Evolutionary conservation across 2,888 invertebrate genomes (phyloP).

Genomic region (Amorpha juglandis): DNA sequence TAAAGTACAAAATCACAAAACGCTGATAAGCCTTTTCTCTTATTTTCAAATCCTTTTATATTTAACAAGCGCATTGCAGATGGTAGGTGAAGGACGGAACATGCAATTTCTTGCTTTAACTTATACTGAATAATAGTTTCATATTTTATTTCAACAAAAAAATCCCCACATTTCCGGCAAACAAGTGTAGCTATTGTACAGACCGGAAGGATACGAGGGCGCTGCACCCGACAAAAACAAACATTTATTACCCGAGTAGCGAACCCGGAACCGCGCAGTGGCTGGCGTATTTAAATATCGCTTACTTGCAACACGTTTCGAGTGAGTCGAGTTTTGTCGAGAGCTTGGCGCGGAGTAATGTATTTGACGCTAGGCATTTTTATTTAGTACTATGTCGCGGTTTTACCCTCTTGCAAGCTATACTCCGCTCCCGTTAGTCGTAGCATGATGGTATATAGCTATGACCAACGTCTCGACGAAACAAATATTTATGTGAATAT

Average conservation of each 20-base stretch:
- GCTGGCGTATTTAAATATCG: slow-evolving; percentile 22
- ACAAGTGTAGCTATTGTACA: slow-evolving; percentile 19
- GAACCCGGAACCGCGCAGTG: slow-evolving; percentile 26
- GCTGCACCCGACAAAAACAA: slow-evolving; percentile 24
- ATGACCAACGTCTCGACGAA: too few species aligned
- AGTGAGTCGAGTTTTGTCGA: background rate
- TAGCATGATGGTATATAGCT: too few species aligned
- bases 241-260: slow-evolving; percentile 28
- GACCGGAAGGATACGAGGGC: slow-evolving; percentile 23
- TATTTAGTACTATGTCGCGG: background rate
- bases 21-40: background rate
- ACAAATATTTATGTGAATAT: too few species aligned
- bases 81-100: slow-evolving; percentile 1
- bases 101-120: background rate
- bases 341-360: background rate
- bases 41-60: background rate
- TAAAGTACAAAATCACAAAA: too few species aligned
- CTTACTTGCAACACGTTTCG: slow-evolving; percentile 22
- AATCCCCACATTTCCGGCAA: background rate
- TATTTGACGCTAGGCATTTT: background rate
- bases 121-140: slow-evolving; percentile 7
- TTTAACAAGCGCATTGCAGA: slow-evolving; percentile 9
- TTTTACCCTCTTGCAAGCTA: too few species aligned
- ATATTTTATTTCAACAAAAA: slow-evolving; percentile 6
- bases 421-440: too few species aligned